Evolutionary conservation across 2,113 vertebrate species (phyloP).

Genomic region (Calonectris borealis): DNA sequence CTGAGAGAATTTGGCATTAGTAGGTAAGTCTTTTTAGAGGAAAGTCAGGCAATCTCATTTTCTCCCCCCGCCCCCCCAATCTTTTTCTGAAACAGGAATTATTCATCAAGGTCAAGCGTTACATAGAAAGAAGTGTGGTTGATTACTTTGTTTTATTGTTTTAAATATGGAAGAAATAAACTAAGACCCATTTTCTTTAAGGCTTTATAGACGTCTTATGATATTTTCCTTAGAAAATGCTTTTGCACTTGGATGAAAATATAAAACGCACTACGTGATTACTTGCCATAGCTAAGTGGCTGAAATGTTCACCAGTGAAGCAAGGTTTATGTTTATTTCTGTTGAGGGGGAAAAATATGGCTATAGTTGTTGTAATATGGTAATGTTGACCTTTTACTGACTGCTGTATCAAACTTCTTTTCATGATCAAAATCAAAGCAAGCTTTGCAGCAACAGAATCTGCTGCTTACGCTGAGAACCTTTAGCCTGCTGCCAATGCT

Average conservation of each 20-base stretch:
- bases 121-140: background rate
- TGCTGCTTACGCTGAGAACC: background rate
- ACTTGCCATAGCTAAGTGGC: background rate
- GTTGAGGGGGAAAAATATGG: background rate
- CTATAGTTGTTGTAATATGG: background rate
- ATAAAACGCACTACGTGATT: background rate
- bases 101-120: background rate
- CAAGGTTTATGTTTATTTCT: background rate
- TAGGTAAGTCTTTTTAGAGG: background rate
- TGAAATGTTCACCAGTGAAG: background rate
- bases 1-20: background rate
- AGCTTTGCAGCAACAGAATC: conserved; percentile 1
- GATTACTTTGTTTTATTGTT: background rate
- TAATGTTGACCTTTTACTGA: conserved; percentile 22
- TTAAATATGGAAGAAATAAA: background rate
- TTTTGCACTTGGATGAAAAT: background rate
- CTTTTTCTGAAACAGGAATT: background rate
- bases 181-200: background rate
- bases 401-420: background rate
- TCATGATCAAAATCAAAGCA: background rate
- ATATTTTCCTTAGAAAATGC: background rate
- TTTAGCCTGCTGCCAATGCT: conserved; percentile 2
- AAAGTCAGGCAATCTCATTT: background rate
- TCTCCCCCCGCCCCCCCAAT: background rate
- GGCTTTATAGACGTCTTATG: accelerated